Evolutionary conservation across 2,113 vertebrate species (phyloP).

Genomic region (Cacatua alba): DNA sequence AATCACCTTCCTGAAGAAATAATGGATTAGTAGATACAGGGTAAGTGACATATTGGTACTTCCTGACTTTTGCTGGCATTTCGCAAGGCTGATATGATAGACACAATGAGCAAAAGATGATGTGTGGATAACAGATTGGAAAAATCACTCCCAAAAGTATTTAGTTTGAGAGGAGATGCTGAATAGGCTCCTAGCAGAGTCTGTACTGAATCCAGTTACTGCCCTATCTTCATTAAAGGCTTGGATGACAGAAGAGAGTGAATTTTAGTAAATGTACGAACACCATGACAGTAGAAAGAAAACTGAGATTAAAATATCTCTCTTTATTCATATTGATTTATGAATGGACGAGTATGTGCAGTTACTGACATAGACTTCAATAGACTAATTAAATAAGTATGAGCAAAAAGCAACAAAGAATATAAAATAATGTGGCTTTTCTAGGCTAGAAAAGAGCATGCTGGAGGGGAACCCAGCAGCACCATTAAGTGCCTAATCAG

Average conservation of each 20-base stretch:
- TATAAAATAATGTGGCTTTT: too few species aligned
- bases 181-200: neutral
- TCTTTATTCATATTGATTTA: neutral
- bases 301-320: neutral
- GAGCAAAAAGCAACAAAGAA: neutral
- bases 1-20: neutral
- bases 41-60: neutral
- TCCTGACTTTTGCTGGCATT: neutral
- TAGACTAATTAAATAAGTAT: neutral
- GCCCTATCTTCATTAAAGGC: neutral
- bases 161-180: neutral
- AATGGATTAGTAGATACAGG: neutral
- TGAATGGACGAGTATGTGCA: neutral
- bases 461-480: too few species aligned
- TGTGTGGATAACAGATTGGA: neutral
- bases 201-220: neutral
- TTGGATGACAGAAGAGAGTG: neutral
- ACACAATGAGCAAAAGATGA: neutral
- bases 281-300: neutral
- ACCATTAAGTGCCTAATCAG: too few species aligned
- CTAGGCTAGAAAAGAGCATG: too few species aligned
- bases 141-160: neutral
- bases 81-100: neutral
- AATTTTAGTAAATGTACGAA: neutral
- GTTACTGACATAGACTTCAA: neutral